Conservation (phyloP, 1,140 invertebrate genomes). For the Drosophila tsacasi region DNA sequence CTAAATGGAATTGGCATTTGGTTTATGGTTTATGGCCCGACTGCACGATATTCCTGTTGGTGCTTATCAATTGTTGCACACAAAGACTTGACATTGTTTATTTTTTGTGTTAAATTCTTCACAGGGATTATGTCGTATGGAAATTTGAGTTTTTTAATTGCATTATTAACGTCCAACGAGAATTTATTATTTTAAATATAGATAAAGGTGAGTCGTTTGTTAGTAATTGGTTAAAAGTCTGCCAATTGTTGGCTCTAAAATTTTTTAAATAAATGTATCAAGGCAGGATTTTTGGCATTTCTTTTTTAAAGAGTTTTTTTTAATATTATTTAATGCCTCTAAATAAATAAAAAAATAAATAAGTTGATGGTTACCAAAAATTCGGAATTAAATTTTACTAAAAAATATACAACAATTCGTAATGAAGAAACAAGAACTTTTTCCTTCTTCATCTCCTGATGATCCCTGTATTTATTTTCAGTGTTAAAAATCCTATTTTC, state of each 20-base stretch:
- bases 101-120: conserved; percentile 7
- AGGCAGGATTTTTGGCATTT: no score
- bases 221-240: neutral
- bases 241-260: no score
- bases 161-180: neutral
- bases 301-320: no score
- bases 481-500: neutral
- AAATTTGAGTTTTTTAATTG: conserved; percentile 6
- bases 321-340: no score
- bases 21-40: conserved; percentile 34
- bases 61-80: conserved; percentile 32
- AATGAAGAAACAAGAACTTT: neutral
- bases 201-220: neutral
- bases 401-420: neutral
- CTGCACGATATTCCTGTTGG: conserved; percentile 31
- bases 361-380: no score
- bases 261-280: no score
- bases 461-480: neutral
- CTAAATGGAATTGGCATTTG: conserved; percentile 42
- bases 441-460: neutral
- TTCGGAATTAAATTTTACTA: no score
- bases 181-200: neutral
- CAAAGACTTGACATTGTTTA: conserved; percentile 13
- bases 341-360: neutral
- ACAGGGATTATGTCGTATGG: conserved; percentile 18